Percentiles rank a stretch among this genome's conserved stretches.
Conservation (phyloP, 2,113 vertebrate genomes). For the Sylvietta virens region DNA sequence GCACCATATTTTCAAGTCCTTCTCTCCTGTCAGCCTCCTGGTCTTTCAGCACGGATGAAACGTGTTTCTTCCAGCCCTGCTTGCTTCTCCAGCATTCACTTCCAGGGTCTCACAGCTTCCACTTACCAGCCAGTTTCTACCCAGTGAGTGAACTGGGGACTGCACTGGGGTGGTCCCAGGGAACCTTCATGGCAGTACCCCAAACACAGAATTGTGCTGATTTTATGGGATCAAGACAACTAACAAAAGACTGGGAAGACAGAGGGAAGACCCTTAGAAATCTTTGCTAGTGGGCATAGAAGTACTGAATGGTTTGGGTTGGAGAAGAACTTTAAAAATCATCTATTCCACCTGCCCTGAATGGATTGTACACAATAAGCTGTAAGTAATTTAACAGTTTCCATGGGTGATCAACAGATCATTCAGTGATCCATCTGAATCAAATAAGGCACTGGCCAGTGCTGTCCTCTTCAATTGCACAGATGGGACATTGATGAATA, state of each 20-base stretch:
- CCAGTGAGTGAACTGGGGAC: neutral
- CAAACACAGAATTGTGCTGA: neutral
- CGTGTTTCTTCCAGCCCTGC: neutral
- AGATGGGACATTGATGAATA: neutral
- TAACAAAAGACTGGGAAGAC: neutral
- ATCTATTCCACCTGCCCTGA: fast-evolving
- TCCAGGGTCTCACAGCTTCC: neutral
- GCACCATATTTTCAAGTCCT: neutral
- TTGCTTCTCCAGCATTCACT: neutral
- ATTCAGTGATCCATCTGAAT: neutral
- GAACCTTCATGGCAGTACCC: neutral
- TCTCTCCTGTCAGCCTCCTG: neutral
- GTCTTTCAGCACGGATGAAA: neutral
- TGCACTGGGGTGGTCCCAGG: neutral
- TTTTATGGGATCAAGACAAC: neutral
- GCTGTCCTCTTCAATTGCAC: neutral
- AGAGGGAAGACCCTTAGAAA: neutral
- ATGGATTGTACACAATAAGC: neutral
- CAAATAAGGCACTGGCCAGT: neutral
- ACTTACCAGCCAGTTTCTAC: neutral
- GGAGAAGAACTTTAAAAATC: neutral
- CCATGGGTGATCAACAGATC: neutral
- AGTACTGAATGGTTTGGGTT: neutral
- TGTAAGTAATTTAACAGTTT: neutral
- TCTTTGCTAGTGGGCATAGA: neutral